phyloP scores from a whole-genome alignment of 2,113 vertebrate genomes.

The Halichoeres trimaculatus region DNA sequence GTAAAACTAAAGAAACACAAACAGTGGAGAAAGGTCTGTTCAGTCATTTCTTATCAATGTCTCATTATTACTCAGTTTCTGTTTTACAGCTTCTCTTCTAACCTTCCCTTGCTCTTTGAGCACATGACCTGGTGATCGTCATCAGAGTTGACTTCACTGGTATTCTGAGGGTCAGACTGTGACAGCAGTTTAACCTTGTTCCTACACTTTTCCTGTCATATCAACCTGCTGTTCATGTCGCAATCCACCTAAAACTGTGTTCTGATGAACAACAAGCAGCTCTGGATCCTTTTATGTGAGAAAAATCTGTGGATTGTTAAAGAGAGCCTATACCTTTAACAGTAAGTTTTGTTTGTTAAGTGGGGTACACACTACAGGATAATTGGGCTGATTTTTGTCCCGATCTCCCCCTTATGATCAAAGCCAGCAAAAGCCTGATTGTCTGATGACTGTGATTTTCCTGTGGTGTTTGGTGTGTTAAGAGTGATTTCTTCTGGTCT shows the following conservation, averaged over 20 bases:
- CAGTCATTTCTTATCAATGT: constrained; percentile 66
- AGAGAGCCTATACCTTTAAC: too few relatives aligned
- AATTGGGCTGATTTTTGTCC: too few relatives aligned
- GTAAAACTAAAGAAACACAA: neutral
- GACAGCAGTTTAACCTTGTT: constrained; percentile 70
- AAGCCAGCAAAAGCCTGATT: too few relatives aligned
- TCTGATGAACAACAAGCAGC: neutral
- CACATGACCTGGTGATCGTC: constrained; percentile 54
- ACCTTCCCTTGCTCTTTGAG: constrained; percentile 22
- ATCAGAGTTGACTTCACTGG: constrained; percentile 65
- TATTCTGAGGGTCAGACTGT: constrained; percentile 57
- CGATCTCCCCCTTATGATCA: too few relatives aligned
- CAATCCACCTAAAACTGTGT: constrained; percentile 3
- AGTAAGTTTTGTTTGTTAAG: too few relatives aligned
- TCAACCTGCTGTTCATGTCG: neutral
- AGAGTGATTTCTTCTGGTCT: too few relatives aligned
- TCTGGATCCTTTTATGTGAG: neutral
- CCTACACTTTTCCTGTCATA: constrained; percentile 44
- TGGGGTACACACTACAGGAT: too few relatives aligned
- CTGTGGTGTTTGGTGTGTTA: too few relatives aligned
- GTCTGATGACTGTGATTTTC: too few relatives aligned
- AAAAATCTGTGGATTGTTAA: too few relatives aligned
- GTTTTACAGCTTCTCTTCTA: constrained; percentile 43
- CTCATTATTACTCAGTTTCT: constrained; percentile 40
- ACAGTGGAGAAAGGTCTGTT: neutral